phyloP scores from a whole-genome alignment of 2,888 invertebrate genomes.

The Oegoconia quadripuncta region DNA sequence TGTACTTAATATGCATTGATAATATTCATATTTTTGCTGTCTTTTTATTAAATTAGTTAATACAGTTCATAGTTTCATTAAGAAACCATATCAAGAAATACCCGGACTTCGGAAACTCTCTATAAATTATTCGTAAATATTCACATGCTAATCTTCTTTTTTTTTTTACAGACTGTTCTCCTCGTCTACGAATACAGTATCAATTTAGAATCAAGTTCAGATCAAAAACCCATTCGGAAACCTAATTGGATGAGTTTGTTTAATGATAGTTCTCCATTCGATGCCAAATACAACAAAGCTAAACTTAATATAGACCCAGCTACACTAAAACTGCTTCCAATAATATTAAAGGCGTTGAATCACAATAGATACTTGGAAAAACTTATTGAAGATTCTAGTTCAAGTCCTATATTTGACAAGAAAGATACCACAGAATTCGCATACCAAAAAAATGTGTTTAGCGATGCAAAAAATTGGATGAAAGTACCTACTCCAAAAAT shows the following conservation, averaged over 20 bases:
- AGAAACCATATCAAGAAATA: too few species aligned
- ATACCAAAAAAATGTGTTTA: conserved; percentile 40
- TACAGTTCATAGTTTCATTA: too few species aligned
- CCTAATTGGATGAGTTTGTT: conserved; percentile 46
- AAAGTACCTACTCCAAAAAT: conserved; percentile 40
- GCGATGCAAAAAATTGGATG: conserved; percentile 39
- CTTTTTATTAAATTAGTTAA: too few species aligned
- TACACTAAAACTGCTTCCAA: conserved; percentile 49
- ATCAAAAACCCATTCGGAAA: conserved; percentile 25
- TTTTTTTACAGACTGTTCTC: conserved; percentile 54
- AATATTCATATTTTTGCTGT: too few species aligned
- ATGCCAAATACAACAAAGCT: conserved; percentile 35
- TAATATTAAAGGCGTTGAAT: conserved; percentile 52
- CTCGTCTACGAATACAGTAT: conserved; percentile 57
- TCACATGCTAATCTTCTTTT: conserved; percentile 5
- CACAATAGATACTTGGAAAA: conserved; percentile 48
- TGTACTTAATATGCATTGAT: too few species aligned
- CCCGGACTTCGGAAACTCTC: too few species aligned
- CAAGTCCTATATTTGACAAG: conserved; percentile 29
- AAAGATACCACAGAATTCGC: conserved; percentile 34
- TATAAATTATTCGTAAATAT: background rate
- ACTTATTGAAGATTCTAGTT: conserved; percentile 41
- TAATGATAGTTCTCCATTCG: conserved; percentile 38
- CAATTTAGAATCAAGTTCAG: conserved; percentile 28
- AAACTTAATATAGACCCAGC: conserved; percentile 40